phyloP scores from a whole-genome alignment of 2,797 vertebrate genomes.

The Columba guinea region DNA sequence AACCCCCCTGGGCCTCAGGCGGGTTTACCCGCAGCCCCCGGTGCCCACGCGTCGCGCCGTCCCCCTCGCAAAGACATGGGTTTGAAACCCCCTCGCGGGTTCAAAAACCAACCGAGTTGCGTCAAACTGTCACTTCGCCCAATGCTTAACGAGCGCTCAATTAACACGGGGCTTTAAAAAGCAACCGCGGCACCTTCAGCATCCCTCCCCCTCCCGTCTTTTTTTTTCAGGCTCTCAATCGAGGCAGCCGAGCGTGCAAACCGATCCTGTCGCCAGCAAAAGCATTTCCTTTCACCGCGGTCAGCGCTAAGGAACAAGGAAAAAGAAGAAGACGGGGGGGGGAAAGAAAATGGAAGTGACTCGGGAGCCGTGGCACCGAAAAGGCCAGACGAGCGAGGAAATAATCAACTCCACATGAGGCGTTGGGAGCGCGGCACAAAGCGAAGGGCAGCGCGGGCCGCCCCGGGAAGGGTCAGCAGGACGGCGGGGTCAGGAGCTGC shows the following conservation, averaged over 20 bases:
- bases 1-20: too few species aligned
- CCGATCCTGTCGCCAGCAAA: slow-evolving; percentile 69
- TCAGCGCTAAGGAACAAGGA: neutral
- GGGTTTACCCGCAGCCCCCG: too few species aligned
- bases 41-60: too few species aligned
- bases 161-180: slow-evolving; percentile 42
- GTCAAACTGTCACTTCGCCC: neutral
- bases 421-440: slow-evolving; percentile 77
- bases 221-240: slow-evolving; percentile 44
- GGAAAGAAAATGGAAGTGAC: slow-evolving; percentile 79
- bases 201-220: slow-evolving; percentile 58
- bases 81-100: too few species aligned
- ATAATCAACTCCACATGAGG: slow-evolving; percentile 86
- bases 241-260: slow-evolving; percentile 67
- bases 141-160: slow-evolving; percentile 35
- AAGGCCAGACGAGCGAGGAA: slow-evolving; percentile 82
- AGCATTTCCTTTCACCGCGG: slow-evolving; percentile 76
- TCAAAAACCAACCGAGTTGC: too few species aligned
- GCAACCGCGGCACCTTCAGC: slow-evolving; percentile 58
- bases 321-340: slow-evolving; percentile 22
- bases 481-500: slow-evolving; percentile 75
- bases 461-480: slow-evolving; percentile 79
- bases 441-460: slow-evolving; percentile 73
- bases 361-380: slow-evolving; percentile 78
- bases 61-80: too few species aligned